Percentiles rank a stretch among this genome's conserved stretches.
Evolutionary conservation across 2,888 invertebrate species (phyloP).

Genomic region (Pristionchus maxplancki): DNA sequence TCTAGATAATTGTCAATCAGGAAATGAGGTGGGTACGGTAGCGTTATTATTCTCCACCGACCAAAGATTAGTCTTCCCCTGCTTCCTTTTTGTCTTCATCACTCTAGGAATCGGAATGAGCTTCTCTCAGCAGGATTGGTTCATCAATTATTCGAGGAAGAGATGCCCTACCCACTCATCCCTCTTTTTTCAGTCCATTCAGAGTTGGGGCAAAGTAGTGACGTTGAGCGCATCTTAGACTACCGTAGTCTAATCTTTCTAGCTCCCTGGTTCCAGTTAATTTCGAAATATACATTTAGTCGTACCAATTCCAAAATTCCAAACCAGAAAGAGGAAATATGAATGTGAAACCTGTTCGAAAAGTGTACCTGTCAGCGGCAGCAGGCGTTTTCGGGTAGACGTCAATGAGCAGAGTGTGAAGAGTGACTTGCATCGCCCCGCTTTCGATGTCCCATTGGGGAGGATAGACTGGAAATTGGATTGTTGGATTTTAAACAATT

Average conservation of each 20-base stretch:
- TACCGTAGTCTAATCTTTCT: neutral
- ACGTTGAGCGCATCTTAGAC: neutral
- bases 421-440: constrained; percentile 92
- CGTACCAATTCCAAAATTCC: too few relatives aligned
- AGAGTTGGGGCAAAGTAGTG: neutral
- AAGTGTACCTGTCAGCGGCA: constrained; percentile 78
- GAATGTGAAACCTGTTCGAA: too few relatives aligned
- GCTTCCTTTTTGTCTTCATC: neutral
- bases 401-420: constrained; percentile 81
- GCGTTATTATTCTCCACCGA: neutral
- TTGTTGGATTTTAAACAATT: too few relatives aligned
- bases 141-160: constrained; percentile 30
- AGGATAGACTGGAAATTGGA: constrained; percentile 71
- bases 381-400: constrained; percentile 97
- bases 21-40: neutral
- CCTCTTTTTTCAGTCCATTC: neutral
- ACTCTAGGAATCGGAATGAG: neutral
- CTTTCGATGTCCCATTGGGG: constrained; percentile 83
- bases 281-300: too few relatives aligned
- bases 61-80: too few relatives aligned
- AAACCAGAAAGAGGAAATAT: too few relatives aligned
- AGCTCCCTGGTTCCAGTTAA: neutral
- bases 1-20: neutral
- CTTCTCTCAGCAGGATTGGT: neutral
- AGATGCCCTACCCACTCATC: neutral